Evolutionary conservation across 2,888 invertebrate genomes (phyloP), one percentile per base, ranked within the genome.

Genomic region (Acleris literana): DNA sequence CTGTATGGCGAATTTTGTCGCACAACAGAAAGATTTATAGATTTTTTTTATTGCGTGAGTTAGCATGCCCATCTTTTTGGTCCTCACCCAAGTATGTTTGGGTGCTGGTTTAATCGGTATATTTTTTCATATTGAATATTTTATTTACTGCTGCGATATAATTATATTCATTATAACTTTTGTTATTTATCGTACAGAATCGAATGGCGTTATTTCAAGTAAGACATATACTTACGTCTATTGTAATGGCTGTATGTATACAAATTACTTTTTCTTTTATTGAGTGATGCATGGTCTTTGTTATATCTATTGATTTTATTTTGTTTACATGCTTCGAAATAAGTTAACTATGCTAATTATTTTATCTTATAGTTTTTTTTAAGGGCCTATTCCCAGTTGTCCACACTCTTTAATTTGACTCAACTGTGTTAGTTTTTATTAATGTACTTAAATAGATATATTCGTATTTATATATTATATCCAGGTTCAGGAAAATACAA

Each of bases 161-260:
- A 64, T 68, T 66, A 69, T 71, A 53, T 57, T 57, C 25, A 57
- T 54, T 63, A 54, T 70, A 61, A 69, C 67, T 71, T 68, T 70
- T 68, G 39, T 65, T 71, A 76, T 84, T 83, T 83, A 83, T 83
- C 78, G 79, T 77, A 85, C 91, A 92, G 92, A 90, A 81, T 73
- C 85, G 74, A 92, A 91, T 79, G 92, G 92, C 77, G 92, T 87
- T 76, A 81, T 87, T 74, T 80, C 85, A 82, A 88, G 89, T 92
- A 91, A 90, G 87, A 87, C 84, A 79, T 83, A 86, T 83, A 82
- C 87, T 84, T 88, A 89, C 90, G 87, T 87, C 84, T 88, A 82
- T 87, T 82, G 80, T 86, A 92, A 91, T 84, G 87, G 90, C 81
- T 91, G 92, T 92, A 92, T 92, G 90, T 92, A 92, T 77, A 61